Conservation (phyloP, 23 tunicate species). For the Diplosoma virens region DNA sequence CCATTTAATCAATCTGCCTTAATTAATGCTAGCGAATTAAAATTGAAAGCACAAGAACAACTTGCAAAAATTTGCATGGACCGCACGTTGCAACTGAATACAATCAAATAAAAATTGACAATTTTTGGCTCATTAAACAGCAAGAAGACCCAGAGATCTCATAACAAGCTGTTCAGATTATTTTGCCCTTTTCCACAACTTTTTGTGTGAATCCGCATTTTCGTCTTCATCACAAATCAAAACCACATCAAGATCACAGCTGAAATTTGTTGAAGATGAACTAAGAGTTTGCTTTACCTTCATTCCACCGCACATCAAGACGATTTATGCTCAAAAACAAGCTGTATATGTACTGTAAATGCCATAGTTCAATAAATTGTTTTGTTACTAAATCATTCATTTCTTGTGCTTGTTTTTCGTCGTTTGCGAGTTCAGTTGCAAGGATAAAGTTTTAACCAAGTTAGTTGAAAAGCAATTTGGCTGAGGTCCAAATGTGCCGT, state of each 20-base stretch:
- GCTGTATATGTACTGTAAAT: too few relatives aligned
- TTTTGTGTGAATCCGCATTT: background rate
- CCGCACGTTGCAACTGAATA: background rate
- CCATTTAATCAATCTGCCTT: background rate
- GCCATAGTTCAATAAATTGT: too few relatives aligned
- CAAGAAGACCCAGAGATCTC: conserved; percentile 2
- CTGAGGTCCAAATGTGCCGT: too few relatives aligned
- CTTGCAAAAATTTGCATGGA: conserved; percentile 10
- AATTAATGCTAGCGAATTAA: conserved; percentile 3
- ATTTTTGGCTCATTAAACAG: conserved; percentile 4
- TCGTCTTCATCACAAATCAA: background rate
- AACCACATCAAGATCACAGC: background rate
- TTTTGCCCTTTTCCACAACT: conserved; percentile 1
- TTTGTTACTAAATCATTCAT: too few relatives aligned
- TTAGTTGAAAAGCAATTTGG: too few relatives aligned
- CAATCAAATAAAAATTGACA: conserved; percentile 2
- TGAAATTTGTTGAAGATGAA: conserved; percentile 1
- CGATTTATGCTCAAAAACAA: too few relatives aligned
- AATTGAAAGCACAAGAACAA: too few relatives aligned
- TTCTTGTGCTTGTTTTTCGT: too few relatives aligned
- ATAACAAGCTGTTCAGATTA: background rate
- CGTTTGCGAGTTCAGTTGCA: too few relatives aligned
- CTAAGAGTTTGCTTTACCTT: conserved; percentile 7
- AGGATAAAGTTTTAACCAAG: too few relatives aligned
- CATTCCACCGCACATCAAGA: conserved; percentile 1